phyloP scores from a whole-genome alignment of 2,797 vertebrate species.

The Liasis olivaceus region DNA sequence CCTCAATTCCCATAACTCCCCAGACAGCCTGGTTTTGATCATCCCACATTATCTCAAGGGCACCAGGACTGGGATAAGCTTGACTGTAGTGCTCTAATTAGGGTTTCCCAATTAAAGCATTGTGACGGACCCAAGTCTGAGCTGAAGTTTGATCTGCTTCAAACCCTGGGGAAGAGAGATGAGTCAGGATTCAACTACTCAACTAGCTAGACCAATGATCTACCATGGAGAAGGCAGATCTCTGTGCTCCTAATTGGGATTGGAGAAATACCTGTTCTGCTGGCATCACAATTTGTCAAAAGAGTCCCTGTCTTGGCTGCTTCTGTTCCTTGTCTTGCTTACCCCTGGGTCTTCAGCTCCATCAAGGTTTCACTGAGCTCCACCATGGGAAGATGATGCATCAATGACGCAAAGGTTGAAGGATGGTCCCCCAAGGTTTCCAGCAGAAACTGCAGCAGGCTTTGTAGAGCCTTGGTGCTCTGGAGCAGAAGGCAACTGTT shows the following conservation, averaged over 20 bases:
- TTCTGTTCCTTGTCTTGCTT: conserved; percentile 31
- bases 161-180: background rate
- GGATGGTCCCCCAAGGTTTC: conserved; percentile 72
- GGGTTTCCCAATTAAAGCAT: background rate
- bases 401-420: conserved; percentile 73
- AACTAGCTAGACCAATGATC: background rate
- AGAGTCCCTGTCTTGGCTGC: background rate
- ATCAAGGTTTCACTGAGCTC: conserved; percentile 72
- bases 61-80: background rate
- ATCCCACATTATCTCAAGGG: background rate
- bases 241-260: background rate
- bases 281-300: background rate
- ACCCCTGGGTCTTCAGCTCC: conserved; percentile 73
- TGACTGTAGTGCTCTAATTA: background rate
- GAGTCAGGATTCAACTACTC: background rate
- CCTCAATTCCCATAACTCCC: background rate
- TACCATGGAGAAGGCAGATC: background rate
- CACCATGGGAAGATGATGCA: conserved; percentile 76
- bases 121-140: background rate
- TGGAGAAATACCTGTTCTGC: background rate
- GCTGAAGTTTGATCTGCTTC: background rate
- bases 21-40: background rate
- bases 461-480: conserved; percentile 75
- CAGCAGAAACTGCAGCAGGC: conserved; percentile 79
- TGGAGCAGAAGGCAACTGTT: conserved; percentile 70